These are phyloP conservation scores for Cygnus olor DNA, from an alignment of 2,797 vertebrate genomes.

Conservation along the genomic window DNA sequence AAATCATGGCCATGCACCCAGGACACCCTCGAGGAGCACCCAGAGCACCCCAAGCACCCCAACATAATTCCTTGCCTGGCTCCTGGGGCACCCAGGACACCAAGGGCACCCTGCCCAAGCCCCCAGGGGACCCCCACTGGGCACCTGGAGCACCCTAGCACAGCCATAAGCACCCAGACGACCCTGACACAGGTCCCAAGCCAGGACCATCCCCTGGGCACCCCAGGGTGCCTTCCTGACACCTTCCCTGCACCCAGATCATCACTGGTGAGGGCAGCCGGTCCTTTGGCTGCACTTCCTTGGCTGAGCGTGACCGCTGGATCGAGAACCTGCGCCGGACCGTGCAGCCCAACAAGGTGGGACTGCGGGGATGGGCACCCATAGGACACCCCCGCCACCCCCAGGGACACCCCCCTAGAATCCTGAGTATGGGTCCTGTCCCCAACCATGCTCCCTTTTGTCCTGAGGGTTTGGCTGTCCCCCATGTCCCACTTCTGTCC, in stretches of 20 bases:
- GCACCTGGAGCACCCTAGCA: background rate
- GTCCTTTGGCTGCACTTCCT: conserved; percentile 91
- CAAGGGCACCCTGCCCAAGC: background rate
- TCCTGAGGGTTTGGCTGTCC: no score
- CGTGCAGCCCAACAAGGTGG: conserved; percentile 89
- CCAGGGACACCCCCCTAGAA: background rate
- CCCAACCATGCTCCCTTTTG: background rate
- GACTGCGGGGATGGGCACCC: background rate
- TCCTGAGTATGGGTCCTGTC: background rate
- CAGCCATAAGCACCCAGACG: no score
- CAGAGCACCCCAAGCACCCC: background rate
- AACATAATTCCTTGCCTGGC: no score
- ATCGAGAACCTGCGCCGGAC: conserved; percentile 90
- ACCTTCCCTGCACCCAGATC: conserved; percentile 74
- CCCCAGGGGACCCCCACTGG: no score
- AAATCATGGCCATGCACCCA: background rate
- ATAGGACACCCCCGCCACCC: no score
- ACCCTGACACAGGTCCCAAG: background rate
- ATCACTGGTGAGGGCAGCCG: conserved; percentile 86
- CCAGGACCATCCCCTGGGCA: background rate
- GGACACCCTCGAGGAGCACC: background rate
- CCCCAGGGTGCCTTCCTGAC: background rate
- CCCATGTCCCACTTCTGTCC: no score
- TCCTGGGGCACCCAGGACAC: background rate
- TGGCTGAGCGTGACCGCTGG: conserved; percentile 91